phyloP scores from a whole-genome alignment of 2,113 vertebrate genomes.

The Rhabdornis inornatus region DNA sequence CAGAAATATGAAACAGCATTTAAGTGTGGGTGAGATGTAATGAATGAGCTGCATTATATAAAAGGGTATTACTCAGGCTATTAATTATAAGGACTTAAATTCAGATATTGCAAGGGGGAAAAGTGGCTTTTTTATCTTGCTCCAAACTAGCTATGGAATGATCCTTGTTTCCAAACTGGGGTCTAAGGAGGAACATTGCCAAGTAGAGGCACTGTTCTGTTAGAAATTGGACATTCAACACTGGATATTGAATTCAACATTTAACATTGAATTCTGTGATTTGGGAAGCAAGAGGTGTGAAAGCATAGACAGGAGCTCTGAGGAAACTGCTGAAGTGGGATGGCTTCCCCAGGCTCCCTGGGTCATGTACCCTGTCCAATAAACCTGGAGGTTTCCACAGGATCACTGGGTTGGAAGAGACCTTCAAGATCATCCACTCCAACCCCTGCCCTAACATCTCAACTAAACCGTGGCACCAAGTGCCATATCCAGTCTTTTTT shows the following conservation, averaged over 20 bases:
- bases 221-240: neutral
- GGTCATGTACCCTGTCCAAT: neutral
- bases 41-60: slow-evolving; percentile 24
- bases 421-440: no score
- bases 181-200: neutral
- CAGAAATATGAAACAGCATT: slow-evolving; percentile 16
- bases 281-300: neutral
- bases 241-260: neutral
- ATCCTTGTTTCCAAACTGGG: neutral
- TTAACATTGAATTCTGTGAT: rapidly evolving
- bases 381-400: neutral
- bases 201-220: neutral
- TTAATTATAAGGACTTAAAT: neutral
- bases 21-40: slow-evolving; percentile 17
- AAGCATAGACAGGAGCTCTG: rapidly evolving
- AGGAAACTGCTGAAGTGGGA: neutral
- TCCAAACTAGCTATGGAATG: neutral
- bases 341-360: neutral
- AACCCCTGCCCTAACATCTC: no score
- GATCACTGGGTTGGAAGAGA: no score
- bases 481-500: no score
- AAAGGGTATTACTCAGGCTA: neutral
- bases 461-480: no score
- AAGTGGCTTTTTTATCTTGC: neutral
- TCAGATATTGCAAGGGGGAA: neutral